Conservation (phyloP, 2,113 vertebrate genomes). For the Alligator sinensis region DNA sequence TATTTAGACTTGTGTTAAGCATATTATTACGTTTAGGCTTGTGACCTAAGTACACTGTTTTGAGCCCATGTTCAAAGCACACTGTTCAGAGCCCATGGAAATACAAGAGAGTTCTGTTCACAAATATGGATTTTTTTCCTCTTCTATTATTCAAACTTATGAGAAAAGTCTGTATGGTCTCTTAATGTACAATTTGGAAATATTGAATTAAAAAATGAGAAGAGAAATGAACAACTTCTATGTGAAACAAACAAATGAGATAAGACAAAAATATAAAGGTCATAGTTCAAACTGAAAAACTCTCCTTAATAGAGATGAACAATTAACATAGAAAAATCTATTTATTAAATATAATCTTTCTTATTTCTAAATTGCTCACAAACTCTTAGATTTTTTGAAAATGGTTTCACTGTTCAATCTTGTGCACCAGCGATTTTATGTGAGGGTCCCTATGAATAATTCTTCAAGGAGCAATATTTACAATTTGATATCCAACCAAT, state of each 20-base stretch:
- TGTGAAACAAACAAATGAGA: fast-evolving
- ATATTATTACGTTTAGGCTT: too few species aligned
- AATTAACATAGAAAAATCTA: not conserved
- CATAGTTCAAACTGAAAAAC: not conserved
- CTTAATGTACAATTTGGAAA: not conserved
- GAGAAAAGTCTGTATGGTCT: not conserved
- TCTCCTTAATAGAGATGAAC: not conserved
- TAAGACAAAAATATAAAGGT: not conserved
- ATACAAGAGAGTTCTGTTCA: not conserved
- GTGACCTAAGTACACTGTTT: too few species aligned
- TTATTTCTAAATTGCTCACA: not conserved
- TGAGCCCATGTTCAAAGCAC: not conserved
- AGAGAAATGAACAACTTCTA: not conserved
- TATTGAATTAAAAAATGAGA: not conserved
- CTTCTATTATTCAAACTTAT: not conserved
- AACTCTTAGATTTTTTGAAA: not conserved
- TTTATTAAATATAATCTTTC: not conserved
- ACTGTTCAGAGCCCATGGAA: not conserved
- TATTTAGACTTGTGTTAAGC: not conserved
- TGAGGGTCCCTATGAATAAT: not conserved
- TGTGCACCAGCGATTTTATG: not conserved
- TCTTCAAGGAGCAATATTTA: not conserved
- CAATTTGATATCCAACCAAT: not conserved
- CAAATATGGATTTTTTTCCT: not conserved
- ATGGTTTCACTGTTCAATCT: not conserved